Evolutionary conservation across 2,888 invertebrate species (phyloP), one percentile per base, ranked within the genome.

Genomic region (Zaprionus lineosus): DNA sequence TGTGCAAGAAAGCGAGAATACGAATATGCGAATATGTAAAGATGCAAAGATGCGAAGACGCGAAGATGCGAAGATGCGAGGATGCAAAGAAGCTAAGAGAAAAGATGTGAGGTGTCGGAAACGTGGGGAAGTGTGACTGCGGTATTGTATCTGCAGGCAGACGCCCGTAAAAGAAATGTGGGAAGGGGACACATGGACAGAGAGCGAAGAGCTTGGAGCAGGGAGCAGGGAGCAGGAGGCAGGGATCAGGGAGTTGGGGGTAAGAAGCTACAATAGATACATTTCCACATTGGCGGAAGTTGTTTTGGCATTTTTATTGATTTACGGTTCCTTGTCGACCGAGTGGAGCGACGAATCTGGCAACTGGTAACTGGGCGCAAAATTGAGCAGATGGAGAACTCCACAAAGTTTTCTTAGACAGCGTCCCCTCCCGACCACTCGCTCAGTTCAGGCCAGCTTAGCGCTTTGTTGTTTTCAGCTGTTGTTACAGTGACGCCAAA

Each of bases 241-340:
- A n/a, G n/a, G n/a, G 14, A 4, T 11, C 12, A 33, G 33, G 11
- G 33, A 4, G 11, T 33, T 5, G 8, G 15, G 4, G 33, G 11
- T 11, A 7, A 14, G 7, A 21, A 28, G 39, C 24, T 50, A 69
- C 65, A 69, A 70, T 70, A 57, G 61, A 66, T 61, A 66, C 61
- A 70, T 61, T 61, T 53, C 44, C 36, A 52, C 59, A 52, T 55
- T 43, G 41, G 8, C 33, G 51, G 55, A 74, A 65, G 59, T 74
- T 60, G 64, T 61, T 71, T 69, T 69, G 77, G 53, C 66, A 52
- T 79, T 74, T 69, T 74, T 77, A 77, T 77, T 77, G 77, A 77
- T 81, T 81, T 72, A 77, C 74, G 72, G 77, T 77, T 81, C 77
- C 77, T 62, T 74, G 68, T 67, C 37, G 50, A 48, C 41, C 47